Conservation (phyloP, 2,113 vertebrate species). For the Lontra canadensis region DNA sequence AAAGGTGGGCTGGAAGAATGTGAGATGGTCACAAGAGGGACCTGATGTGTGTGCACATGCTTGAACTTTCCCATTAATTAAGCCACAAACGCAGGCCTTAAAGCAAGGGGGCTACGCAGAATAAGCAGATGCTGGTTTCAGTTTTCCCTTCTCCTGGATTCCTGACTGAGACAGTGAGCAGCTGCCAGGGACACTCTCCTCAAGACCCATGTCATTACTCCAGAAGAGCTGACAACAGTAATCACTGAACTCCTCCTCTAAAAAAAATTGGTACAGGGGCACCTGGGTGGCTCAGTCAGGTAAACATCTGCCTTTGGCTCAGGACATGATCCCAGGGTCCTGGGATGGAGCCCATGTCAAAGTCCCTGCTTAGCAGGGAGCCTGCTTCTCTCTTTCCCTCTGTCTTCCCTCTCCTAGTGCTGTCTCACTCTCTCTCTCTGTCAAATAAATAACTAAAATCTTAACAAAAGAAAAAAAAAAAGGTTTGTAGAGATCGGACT, state of each 20-base stretch:
- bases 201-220: background rate
- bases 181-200: background rate
- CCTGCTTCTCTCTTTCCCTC: background rate
- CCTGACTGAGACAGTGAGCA: background rate
- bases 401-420: background rate
- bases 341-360: no score
- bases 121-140: background rate
- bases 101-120: background rate
- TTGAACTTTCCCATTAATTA: slow-evolving; percentile 25
- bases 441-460: background rate
- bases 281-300: no score
- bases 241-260: background rate
- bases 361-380: background rate
- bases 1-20: slow-evolving; percentile 11
- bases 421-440: background rate
- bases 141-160: background rate
- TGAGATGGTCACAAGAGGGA: slow-evolving; percentile 13
- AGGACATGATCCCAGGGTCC: no score
- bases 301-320: no score
- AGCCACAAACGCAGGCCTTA: background rate
- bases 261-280: background rate
- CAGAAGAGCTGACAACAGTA: background rate
- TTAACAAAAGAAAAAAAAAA: slow-evolving; percentile 17
- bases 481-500: background rate
- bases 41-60: background rate